Base-by-base conservation (phyloP, 2,888 invertebrate species). In the Lithophane ornitopus region DNA sequence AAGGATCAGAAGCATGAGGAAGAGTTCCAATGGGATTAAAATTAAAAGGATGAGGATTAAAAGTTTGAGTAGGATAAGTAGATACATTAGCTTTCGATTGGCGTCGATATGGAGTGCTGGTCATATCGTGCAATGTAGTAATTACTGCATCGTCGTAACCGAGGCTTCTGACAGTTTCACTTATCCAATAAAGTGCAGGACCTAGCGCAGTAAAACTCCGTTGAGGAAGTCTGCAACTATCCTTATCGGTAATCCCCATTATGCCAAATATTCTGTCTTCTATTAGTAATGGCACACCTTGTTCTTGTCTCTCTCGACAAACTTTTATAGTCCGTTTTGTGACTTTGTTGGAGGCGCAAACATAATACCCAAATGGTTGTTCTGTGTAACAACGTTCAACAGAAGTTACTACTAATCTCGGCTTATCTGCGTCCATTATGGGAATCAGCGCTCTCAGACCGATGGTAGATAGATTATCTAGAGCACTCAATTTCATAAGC, bases 271-370 rank as follows among this genome's bases (percentile, higher is more conserved):
- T 83, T 72, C 86, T 85, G 44, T 87, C 87, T n/a, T 90, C 82
- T n/a, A 92, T 75, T 34, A 94, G 78, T 34, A 94, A 84, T 3
- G 94, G 94, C 12, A 90, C 76, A 3, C 94, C 95, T 81, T 93
- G 89, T 74, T 84, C 82, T 52, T 87, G 77, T 44, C 73, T 71
- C 22, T 76, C 49, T 52, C 82, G 81, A 73, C 91, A 91, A 26
- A 80, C 62, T 70, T 81, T 70, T 44, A 74, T 46, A 16, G 74
- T 39, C 16, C 52, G 82, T 83, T 65, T 54, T 59, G 78, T 72
- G 61, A 83, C 44, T 46, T 63, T 74, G 69, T 90, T 91, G n/a
- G 76, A 76, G 11, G 91, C 82, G 74, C 94, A 94, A 22, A 94
- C 78, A 72, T 90, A 91, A 81, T 90, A 88, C 59, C 88, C 89